Conservation (phyloP, 2,113 vertebrate species). For the Scortum barcoo region DNA sequence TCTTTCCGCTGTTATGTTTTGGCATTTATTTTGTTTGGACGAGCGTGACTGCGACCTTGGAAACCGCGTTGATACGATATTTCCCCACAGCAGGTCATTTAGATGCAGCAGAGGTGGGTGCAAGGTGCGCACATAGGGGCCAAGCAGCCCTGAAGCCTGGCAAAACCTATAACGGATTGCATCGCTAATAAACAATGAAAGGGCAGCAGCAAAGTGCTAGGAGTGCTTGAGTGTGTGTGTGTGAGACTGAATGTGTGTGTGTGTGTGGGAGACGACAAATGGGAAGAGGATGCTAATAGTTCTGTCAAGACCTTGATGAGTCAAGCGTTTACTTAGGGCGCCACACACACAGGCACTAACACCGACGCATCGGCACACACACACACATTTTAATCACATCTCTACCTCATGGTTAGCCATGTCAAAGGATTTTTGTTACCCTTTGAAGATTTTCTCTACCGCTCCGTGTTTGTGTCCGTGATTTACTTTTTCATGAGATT, state of each 20-base stretch:
- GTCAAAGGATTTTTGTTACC: not conserved
- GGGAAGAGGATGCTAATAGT: constrained; percentile 82
- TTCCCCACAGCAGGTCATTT: constrained; percentile 67
- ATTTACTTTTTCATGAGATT: constrained; percentile 16
- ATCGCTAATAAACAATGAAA: constrained; percentile 86
- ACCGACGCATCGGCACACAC: not conserved
- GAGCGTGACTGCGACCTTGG: constrained; percentile 44
- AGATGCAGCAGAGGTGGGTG: constrained; percentile 63
- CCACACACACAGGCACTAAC: not conserved
- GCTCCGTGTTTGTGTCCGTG: not conserved
- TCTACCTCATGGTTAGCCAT: not conserved
- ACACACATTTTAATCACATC: not conserved
- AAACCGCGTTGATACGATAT: constrained; percentile 45
- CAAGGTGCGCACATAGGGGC: constrained; percentile 39
- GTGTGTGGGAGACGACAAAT: constrained; percentile 41
- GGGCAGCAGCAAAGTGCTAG: constrained; percentile 58
- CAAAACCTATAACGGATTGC: constrained; percentile 84
- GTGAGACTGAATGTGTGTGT: not conserved
- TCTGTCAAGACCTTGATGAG: constrained; percentile 79
- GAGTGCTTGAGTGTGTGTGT: constrained; percentile 25
- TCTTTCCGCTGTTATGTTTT: constrained; percentile 32
- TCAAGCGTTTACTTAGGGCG: constrained; percentile 44
- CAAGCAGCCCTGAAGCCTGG: constrained; percentile 20
- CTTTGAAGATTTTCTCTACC: not conserved
- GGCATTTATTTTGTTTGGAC: constrained; percentile 57